A percentile compares a stretch with the other conserved stretches of the same genome.
These are phyloP conservation scores for Campylorhamphus procurvoides DNA, from an alignment of 2,113 vertebrate genomes.

Conservation along the genomic window DNA sequence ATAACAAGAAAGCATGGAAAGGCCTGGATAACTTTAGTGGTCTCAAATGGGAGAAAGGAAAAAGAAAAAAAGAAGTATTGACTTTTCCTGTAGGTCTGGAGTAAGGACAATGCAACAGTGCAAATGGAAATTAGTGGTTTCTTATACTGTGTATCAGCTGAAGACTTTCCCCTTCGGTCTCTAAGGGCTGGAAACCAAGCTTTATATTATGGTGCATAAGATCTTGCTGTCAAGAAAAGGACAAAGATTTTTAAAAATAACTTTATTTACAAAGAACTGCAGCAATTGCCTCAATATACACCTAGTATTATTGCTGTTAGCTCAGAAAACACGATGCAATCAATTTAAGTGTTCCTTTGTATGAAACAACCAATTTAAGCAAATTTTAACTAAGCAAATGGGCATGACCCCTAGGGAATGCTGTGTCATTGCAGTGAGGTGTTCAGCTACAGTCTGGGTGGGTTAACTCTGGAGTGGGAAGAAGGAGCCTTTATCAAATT, in stretches of 20 bases:
- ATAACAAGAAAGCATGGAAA: not conserved
- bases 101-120: not conserved
- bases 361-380: not conserved
- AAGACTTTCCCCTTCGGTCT: not conserved
- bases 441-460: not conserved
- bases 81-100: not conserved
- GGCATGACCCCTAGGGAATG: fast-evolving
- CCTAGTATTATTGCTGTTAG: not conserved
- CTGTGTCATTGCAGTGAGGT: not conserved
- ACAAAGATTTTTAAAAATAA: not conserved
- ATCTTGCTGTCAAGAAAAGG: not conserved
- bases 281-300: not conserved
- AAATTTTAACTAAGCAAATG: not conserved
- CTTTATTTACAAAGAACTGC: not conserved
- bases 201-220: not conserved
- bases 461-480: not conserved
- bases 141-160: not conserved
- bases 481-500: not conserved
- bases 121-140: not conserved
- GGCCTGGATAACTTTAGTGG: not conserved
- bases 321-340: not conserved
- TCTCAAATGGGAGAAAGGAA: not conserved
- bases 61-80: not conserved
- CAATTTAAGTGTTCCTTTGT: not conserved
- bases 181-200: not conserved